Base-by-base conservation (phyloP, 2,888 invertebrate species). In the Lottia gigantea region DNA sequence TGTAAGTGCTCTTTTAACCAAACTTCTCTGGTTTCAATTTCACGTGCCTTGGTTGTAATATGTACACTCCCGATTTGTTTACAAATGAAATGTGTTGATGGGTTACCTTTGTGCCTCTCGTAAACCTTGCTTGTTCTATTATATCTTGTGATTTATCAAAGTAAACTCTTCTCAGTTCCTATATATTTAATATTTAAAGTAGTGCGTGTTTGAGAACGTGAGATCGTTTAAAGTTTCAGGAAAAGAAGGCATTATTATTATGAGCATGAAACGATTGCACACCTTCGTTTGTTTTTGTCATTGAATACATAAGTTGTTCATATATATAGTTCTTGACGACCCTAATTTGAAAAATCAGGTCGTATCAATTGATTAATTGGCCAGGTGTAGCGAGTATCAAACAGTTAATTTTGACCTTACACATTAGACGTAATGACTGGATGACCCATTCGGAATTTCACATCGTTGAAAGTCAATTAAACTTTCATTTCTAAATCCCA, bases 11-110 rank as follows among this genome's bases (percentile, higher is more conserved):
- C 55, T 23, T 55, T 55, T 55, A 23, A 23, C 23, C 14, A 55
- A 11, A 55, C 55, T 19, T 19, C 19, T 55, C 55, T 23, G 23
- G 14, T 55, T 55, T 12, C 55, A 23, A 11, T 55, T 23, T 55
- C 19, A 19, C 55, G 55, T 55, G 55, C 23, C 55, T 55, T 23
- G 11, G 19, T 19, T 23, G 55, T 55, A 55, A 55, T 23, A 55
- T 23, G 23, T 23, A 23, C 55, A 55, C 11, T 23, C 19, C 23
- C 55, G 40, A 19, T 55, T 55, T 55, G 55, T 55, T 55, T 12
- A 55, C 55, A 55, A 55, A 23, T 55, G 55, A 55, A 55, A 55
- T 55, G 55, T 55, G 55, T 55, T 55, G 55, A 55, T 55, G 55
- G 55, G 55, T 2, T 55, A 11, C 23, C 55, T 55, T 55, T 55